Base-by-base conservation (phyloP, 2,888 invertebrate species). In the Aporophyla lueneburgensis region DNA sequence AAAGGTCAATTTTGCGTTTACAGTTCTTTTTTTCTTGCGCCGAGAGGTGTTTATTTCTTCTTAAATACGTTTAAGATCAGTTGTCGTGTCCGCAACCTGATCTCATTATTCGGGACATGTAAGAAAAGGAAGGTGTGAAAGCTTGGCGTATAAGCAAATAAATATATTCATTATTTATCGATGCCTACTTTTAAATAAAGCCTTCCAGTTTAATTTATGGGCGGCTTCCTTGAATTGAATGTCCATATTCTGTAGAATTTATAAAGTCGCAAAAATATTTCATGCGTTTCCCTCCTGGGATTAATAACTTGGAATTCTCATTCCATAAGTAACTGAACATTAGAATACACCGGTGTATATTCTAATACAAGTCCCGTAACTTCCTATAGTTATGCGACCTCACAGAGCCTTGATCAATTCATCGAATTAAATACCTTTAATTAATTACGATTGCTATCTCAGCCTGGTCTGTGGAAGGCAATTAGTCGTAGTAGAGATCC, bases 401-500 rank as follows among this genome's bases (percentile, higher is more conserved):
- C 94, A 95, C 95, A 93, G 90, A 88, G 85, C 82, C 90, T 89
- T 91, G 91, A 93, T 93, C 92, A 93, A 93, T 94, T 92, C 91
- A 88, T 90, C 89, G 92, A 92, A 93, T 93, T 94, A 94, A 94
- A 94, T 94, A 91, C 89, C 88, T 91, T 91, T 95, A 95, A 96
- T 96, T 95, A 96, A 95, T 96, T 95, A 93, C 92, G 93, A 93
- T 94, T 81, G 90, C 90, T 93, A 96, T 95, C 95, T 91, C 79
- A 86, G 86, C 85, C 89, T 89, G 86, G 88, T 89, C 82, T 89
- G 87, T 88, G 83, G 85, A 85, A 87, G 88, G 94, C 93, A 95
- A 95, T 95, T 95, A 94, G 94, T 93, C 91, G 90, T 89, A 85
- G 86, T 82, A 87, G 85, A 78, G 86, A 89, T 87, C 91, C 88